Evolutionary conservation across 2,888 invertebrate species (phyloP), one percentile per base, ranked within the genome.

Genomic region (Nemurella pictetii): DNA sequence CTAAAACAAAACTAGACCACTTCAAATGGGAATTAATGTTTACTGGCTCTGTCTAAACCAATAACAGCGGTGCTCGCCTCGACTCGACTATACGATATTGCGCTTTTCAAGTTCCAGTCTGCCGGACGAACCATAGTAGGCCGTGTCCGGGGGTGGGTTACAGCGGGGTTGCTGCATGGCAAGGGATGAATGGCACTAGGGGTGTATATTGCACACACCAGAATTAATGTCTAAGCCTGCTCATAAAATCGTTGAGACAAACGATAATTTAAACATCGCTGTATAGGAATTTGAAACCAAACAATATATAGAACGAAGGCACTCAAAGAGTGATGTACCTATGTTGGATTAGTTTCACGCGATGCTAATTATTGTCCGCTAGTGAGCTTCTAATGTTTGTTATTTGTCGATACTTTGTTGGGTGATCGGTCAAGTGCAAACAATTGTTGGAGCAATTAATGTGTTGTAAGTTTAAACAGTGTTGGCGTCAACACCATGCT

Each of bases 1-100:
- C 55, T 55, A 55, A 20, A 55, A 55, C 55, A 55, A 75, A 75
- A 75, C n/a, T 78, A 30, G 28, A 78, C 78, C 78, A 78, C 78
- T 78, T 78, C 29, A 78, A 78, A 78, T 78, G 78, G 30, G 78
- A 78, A 78, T 30, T 28, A 30, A 78, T 78, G 78, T 78, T 75
- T 29, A 78, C 78, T 78, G 78, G 9, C 78, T n/a, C 5, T 78
- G 78, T 30, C 30, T 75, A 9, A 27, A n/a, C 78, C 78, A 78
- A 78, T 78, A 30, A 27, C 28, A 78, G 78, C 78, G 26, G 75
- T 2, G 55, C 2, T 12, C 9, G 55, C 55, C 55, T 12, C 15
- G 9, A 20, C 12, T 55, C 55, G 0, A n/a, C 75, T 26, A 75
- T 15, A 26, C 15, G 26, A 27, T 75, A 75, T 75, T 75, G 75